Base-by-base conservation (phyloP, 2,888 invertebrate genomes). In the Trimorus sp. region DNA sequence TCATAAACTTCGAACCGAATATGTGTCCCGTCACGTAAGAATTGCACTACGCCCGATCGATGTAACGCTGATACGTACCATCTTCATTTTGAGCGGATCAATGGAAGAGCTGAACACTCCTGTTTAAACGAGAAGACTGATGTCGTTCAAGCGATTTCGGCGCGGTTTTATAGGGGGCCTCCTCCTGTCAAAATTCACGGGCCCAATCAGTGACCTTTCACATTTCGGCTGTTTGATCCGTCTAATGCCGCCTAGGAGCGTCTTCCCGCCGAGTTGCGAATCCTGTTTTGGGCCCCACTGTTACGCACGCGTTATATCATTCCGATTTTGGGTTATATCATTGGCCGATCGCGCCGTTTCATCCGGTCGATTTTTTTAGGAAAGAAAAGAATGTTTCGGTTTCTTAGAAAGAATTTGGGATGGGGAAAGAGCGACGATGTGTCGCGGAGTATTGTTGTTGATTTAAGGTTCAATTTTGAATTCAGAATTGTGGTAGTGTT, bases 161-260 rank as follows among this genome's bases (percentile, higher is more conserved):
- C 9, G 14, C 12, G 58, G 83, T 85, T 88, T 87, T 88, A 88
- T 88, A 88, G 83, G 56, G 78, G 40, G 65, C 42, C 88, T 86
- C 87, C 88, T 87, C 74, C 88, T 85, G 83, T 85, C 84, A 75
- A 88, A 88, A 85, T 83, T 87, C 68, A 62, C 15, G 49, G 71
- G 78, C 49, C 80, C 71, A 62, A 78, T 49, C n/a, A 51, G 37
- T 38, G 37, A 76, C 76, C 76, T 62, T 68, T 76, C 76, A 76
- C 76, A 76, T 76, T 76, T 76, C 75, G 48, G 16, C 62, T 69
- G n/a, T 77, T 69, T 77, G 60, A 76, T 56, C 36, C 69, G 36
- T 77, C 77, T 77, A 77, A 77, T 70, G 58, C 77, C 9, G 16
- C 45, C 62, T 56, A 59, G 26, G 60, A 68, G 38, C 12, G 37